Percentiles rank a stretch among this genome's conserved stretches.
Evolutionary conservation across 2,797 vertebrate species (phyloP).

Genomic region (Pitangus sulphuratus): DNA sequence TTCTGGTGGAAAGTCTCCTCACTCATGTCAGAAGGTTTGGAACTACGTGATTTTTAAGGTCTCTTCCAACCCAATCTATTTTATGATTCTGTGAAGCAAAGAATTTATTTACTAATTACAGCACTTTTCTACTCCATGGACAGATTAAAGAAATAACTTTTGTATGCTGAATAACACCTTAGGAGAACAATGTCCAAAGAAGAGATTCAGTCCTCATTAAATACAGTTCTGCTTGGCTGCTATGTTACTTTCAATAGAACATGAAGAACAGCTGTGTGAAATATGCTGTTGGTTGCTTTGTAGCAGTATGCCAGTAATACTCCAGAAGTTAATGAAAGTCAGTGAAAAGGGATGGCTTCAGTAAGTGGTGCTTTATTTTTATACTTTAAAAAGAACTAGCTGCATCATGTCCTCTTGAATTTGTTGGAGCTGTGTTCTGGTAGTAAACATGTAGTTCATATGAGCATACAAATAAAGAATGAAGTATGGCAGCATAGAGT

Average conservation of each 20-base stretch:
- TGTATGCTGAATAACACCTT: conserved; percentile 4
- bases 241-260: conserved; percentile 56
- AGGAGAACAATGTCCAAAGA: conserved; percentile 51
- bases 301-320: conserved; percentile 33
- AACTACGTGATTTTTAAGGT: neutral
- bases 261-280: conserved; percentile 29
- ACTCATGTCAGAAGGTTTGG: rapidly evolving
- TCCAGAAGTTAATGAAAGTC: conserved; percentile 32
- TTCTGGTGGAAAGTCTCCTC: neutral
- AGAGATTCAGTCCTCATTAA: conserved; percentile 65
- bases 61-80: neutral
- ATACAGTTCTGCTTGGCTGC: conserved; percentile 52
- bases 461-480: neutral
- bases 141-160: conserved; percentile 37
- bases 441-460: conserved; percentile 29
- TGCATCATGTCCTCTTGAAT: conserved; percentile 1
- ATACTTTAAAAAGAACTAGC: conserved; percentile 21
- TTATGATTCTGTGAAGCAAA: neutral
- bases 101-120: conserved; percentile 7
- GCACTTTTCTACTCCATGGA: neutral
- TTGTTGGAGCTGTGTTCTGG: conserved; percentile 39
- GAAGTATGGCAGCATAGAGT: neutral
- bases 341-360: conserved; percentile 10
- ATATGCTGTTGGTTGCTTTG: conserved; percentile 32
- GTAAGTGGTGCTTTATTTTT: neutral